phyloP scores from a whole-genome alignment of 2,113 vertebrate genomes.

The Pteronura brasiliensis region DNA sequence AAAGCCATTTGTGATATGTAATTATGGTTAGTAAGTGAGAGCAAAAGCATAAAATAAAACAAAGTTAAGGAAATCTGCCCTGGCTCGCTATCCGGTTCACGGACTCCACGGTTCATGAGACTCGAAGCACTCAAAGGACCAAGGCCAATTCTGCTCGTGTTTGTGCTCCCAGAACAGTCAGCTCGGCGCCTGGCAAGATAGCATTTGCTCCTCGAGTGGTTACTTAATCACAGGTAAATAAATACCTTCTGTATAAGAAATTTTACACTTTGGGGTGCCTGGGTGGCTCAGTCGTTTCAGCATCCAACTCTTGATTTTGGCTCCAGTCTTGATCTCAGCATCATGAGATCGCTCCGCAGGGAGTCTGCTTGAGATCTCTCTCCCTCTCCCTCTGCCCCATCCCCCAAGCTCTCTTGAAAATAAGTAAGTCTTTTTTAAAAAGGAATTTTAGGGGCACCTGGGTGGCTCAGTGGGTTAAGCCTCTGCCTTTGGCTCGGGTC shows the following conservation, averaged over 20 bases:
- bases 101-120: background rate
- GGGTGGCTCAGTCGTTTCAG: background rate
- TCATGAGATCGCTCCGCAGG: background rate
- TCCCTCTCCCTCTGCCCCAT: background rate
- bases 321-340: background rate
- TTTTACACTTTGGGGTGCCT: background rate
- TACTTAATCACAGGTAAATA: background rate
- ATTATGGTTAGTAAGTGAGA: background rate
- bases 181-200: background rate
- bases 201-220: background rate
- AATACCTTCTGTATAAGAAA: background rate
- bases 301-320: background rate
- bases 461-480: too few species aligned
- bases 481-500: too few species aligned
- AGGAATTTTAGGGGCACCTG: background rate
- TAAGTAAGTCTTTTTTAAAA: background rate
- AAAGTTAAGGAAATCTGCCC: background rate
- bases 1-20: background rate
- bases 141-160: background rate
- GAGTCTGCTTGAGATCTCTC: background rate
- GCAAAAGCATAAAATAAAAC: background rate
- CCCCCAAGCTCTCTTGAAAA: background rate
- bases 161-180: background rate
- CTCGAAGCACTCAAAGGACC: background rate
- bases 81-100: background rate